Evolutionary conservation across 2,797 vertebrate species (phyloP).

Genomic region (Sebastes matsubarae): DNA sequence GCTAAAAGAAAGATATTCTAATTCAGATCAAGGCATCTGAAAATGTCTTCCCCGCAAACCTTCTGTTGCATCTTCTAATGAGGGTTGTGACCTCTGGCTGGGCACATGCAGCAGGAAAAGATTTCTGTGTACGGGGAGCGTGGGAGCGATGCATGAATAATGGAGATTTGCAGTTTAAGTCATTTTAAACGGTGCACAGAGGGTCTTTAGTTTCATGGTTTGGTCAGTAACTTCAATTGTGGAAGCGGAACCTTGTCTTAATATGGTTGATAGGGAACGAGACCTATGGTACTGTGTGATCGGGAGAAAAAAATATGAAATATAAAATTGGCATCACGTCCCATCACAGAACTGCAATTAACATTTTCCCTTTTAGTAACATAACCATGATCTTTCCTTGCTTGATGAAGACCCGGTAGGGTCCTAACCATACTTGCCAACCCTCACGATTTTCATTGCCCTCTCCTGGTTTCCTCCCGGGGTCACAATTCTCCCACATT

Average conservation of each 20-base stretch:
- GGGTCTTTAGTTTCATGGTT: conserved; percentile 28
- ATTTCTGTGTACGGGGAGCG: conserved; percentile 14
- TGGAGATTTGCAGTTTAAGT: conserved; percentile 33
- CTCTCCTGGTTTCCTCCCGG: too few species aligned
- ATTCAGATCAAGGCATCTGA: conserved; percentile 42
- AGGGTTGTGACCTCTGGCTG: conserved; percentile 60
- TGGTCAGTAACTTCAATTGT: conserved; percentile 35
- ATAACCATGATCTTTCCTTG: background rate
- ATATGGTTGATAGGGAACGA: background rate
- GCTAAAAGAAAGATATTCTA: conserved; percentile 37
- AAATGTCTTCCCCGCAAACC: conserved; percentile 42
- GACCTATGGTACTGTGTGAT: background rate
- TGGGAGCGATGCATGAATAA: conserved; percentile 60
- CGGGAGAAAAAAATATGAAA: background rate
- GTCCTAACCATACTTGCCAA: too few species aligned
- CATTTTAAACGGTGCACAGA: conserved; percentile 47
- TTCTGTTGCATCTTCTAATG: conserved; percentile 57
- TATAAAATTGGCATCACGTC: background rate
- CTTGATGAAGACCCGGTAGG: background rate
- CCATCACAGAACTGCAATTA: background rate
- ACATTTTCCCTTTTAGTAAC: background rate
- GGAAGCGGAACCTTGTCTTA: background rate
- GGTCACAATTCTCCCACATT: too few species aligned
- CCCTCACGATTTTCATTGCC: too few species aligned
- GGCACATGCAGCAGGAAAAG: conserved; percentile 43